Evolutionary conservation across 1,140 invertebrate species (phyloP), one percentile per base, ranked within the genome.

Genomic region (Carcinoscorpius rotundicauda): DNA sequence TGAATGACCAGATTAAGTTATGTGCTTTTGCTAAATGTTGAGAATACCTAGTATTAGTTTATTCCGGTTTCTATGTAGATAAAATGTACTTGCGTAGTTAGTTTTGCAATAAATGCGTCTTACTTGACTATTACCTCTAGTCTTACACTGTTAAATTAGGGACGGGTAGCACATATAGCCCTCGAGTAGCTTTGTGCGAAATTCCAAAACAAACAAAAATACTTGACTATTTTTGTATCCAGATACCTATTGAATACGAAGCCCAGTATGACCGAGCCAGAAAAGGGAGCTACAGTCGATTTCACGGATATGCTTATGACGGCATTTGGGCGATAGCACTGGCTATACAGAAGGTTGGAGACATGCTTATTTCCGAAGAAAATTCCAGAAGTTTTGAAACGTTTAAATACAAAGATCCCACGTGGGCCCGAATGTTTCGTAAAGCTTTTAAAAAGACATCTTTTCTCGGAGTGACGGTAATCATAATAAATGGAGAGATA

Each of bases 271-370:
- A 95, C 70, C 81, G 84, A 5, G 77, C 85, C 66, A 81, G 90
- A 62, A 86, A 87, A 5, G 73, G 76, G 0, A 89, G 93, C 72
- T 96, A 93, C 76, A 95, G 91, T 10, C 83, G 91, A 60, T 97
- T 94, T 76, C 93, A 98, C 75, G 94, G 93, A 3, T 98, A 97
- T 76, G 94, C 93, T 10, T 97, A 97, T 78, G 94, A 97, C 76
- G 92, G 89, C 3, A 90, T 98, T 65, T 98, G 94, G 94, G 90
- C 93, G 3, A 91, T 95, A 64, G 93, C 93, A 0, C 76, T 93
- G 65, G 91, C 91, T 9, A 90, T 94, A 65, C 87, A 94, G 70
- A 86, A 88, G 68, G 90, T 93, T 29, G 29, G 29, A 29, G 52
- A 86, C 89, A 0, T 84, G 87, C 70, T 78, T 82, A 66, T 81